Evolutionary conservation across 2,113 vertebrate genomes (phyloP).

Genomic region (Plecotus auritus): DNA sequence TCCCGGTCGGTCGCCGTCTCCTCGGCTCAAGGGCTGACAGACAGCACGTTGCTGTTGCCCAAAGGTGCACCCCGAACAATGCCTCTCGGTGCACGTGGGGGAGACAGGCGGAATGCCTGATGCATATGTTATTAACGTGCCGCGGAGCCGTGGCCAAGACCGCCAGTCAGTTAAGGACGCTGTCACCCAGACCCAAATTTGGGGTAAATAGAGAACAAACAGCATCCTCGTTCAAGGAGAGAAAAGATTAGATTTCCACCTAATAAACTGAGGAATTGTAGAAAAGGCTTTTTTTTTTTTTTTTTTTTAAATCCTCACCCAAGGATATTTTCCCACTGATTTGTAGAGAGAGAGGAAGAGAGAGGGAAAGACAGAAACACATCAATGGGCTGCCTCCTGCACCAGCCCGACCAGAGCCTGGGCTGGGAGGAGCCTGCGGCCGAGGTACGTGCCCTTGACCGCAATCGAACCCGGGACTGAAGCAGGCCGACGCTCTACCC

Average conservation of each 20-base stretch:
- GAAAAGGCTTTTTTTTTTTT: constrained; percentile 11
- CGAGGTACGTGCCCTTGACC: too few relatives aligned
- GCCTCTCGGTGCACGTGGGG: constrained; percentile 60
- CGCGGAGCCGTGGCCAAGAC: constrained; percentile 51
- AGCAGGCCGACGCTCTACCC: too few relatives aligned
- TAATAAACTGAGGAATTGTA: constrained; percentile 28
- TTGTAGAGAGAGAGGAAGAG: too few relatives aligned
- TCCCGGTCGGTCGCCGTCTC: neutral
- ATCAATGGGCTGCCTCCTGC: too few relatives aligned
- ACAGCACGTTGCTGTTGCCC: constrained; percentile 71
- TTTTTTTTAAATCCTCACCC: too few relatives aligned
- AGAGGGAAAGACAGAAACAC: too few relatives aligned
- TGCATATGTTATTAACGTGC: constrained; percentile 73
- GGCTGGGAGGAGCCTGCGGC: too few relatives aligned
- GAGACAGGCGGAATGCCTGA: constrained; percentile 32
- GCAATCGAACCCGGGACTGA: too few relatives aligned
- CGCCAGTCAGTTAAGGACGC: constrained; percentile 16
- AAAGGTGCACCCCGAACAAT: constrained; percentile 60
- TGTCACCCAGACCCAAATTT: constrained; percentile 45
- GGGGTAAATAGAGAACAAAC: neutral
- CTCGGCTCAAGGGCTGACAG: constrained; percentile 49
- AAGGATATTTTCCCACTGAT: too few relatives aligned
- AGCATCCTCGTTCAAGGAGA: constrained; percentile 48
- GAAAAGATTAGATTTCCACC: constrained; percentile 60
- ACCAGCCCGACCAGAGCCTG: too few relatives aligned